Evolutionary conservation across 2,888 invertebrate genomes (phyloP).

Genomic region (Hypolimnas misippus): DNA sequence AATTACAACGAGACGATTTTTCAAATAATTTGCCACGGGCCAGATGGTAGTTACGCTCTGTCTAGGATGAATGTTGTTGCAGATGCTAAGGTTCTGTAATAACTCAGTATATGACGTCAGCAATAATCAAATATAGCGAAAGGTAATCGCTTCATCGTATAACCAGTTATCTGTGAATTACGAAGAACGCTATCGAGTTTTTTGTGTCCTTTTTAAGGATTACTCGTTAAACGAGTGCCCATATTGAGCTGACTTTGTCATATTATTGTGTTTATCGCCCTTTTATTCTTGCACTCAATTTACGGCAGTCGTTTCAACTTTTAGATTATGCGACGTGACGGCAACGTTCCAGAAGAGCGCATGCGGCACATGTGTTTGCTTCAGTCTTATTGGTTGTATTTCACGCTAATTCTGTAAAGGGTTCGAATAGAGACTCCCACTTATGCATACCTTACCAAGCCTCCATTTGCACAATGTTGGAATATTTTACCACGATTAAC

Average conservation of each 20-base stretch:
- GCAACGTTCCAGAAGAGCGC: constrained; percentile 10
- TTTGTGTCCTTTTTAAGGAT: background rate
- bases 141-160: background rate
- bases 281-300: background rate
- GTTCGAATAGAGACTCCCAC: background rate
- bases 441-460: background rate
- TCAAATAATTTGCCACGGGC: no score
- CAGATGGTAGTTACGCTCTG: no score
- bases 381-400: constrained; percentile 5
- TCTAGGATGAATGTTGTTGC: no score
- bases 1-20: no score
- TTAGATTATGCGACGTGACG: background rate
- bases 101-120: no score
- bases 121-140: background rate
- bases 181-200: background rate
- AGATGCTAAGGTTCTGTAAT: no score
- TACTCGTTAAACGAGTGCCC: background rate
- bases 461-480: background rate
- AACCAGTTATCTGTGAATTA: background rate
- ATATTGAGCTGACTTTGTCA: background rate
- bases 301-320: background rate
- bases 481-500: background rate
- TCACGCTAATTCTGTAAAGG: no score
- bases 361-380: background rate
- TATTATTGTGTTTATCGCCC: background rate